Percentiles rank a stretch among this genome's conserved stretches.
These are phyloP conservation scores for Drosophila suboccidentalis DNA, from an alignment of 2,888 invertebrate genomes.

Conservation along the genomic window DNA sequence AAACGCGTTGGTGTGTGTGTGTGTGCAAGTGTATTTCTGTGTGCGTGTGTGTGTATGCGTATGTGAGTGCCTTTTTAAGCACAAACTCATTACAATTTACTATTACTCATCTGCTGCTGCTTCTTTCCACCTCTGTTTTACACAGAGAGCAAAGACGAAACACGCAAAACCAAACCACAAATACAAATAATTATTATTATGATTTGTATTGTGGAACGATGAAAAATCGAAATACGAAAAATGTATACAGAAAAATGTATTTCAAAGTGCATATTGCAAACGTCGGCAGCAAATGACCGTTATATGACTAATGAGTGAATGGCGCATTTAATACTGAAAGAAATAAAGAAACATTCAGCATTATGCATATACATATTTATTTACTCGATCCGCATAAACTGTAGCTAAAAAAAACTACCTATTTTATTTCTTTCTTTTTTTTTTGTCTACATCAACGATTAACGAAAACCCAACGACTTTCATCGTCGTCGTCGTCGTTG, in stretches of 20 bases:
- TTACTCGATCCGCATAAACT: constrained; percentile 57
- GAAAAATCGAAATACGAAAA: constrained; percentile 51
- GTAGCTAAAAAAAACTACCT: constrained; percentile 64
- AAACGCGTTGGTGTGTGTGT: constrained; percentile 19
- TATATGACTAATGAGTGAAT: constrained; percentile 29
- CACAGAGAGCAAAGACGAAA: constrained; percentile 12
- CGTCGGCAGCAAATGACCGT: constrained; percentile 25
- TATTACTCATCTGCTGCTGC: constrained; percentile 58
- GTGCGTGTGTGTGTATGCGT: constrained; percentile 13
- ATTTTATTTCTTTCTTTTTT: constrained; percentile 60
- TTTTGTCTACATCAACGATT: constrained; percentile 84
- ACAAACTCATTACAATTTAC: constrained; percentile 68
- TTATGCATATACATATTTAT: constrained; percentile 38
- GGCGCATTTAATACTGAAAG: constrained; percentile 36
- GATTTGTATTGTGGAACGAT: constrained; percentile 30
- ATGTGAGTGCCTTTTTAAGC: constrained; percentile 59
- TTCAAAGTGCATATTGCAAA: constrained; percentile 40
- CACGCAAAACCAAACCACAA: constrained; percentile 37
- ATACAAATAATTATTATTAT: constrained; percentile 28
- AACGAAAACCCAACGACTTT: constrained; percentile 83
- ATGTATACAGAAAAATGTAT: constrained; percentile 47
- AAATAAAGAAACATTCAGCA: constrained; percentile 14
- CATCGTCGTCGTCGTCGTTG: constrained; percentile 63
- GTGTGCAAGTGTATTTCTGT: constrained; percentile 15
- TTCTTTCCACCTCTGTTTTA: constrained; percentile 19